Evolutionary conservation across 2,888 invertebrate species (phyloP).

Genomic region (Orthosia incerta): DNA sequence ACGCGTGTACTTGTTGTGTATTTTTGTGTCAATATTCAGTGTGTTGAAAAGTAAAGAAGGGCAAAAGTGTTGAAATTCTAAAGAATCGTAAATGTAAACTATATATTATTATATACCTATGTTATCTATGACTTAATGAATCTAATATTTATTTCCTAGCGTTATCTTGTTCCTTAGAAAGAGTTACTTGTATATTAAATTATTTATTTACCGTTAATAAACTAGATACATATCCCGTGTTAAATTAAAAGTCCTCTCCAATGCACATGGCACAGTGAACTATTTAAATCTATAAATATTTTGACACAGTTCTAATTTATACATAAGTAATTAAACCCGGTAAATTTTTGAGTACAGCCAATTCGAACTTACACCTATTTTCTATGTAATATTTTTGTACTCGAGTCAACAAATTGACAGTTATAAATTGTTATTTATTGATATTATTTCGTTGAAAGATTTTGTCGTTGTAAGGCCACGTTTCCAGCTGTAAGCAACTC

Average conservation of each 20-base stretch:
- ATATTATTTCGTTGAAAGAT: background rate
- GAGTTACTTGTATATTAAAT: background rate
- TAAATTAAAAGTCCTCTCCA: background rate
- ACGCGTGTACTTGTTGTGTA: background rate
- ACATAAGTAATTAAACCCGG: background rate
- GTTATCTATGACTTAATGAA: background rate
- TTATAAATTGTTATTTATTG: background rate
- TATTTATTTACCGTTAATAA: background rate
- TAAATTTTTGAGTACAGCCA: conserved; percentile 12
- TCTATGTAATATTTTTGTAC: background rate
- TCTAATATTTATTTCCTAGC: background rate
- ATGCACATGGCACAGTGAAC: conserved; percentile 5
- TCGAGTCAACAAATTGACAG: background rate
- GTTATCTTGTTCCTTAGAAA: background rate
- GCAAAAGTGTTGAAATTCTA: background rate
- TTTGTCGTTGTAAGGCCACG: background rate
- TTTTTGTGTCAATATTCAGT: background rate
- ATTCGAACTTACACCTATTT: background rate
- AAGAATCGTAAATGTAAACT: background rate
- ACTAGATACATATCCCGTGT: background rate
- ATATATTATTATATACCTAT: background rate
- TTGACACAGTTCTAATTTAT: conserved; percentile 24
- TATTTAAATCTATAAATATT: conserved; percentile 36
- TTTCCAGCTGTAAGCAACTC: too few species aligned
- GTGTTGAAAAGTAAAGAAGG: background rate